These are phyloP conservation scores for Leptopilina boulardi DNA, from an alignment of 1,140 invertebrate species.

Conservation along the genomic window DNA sequence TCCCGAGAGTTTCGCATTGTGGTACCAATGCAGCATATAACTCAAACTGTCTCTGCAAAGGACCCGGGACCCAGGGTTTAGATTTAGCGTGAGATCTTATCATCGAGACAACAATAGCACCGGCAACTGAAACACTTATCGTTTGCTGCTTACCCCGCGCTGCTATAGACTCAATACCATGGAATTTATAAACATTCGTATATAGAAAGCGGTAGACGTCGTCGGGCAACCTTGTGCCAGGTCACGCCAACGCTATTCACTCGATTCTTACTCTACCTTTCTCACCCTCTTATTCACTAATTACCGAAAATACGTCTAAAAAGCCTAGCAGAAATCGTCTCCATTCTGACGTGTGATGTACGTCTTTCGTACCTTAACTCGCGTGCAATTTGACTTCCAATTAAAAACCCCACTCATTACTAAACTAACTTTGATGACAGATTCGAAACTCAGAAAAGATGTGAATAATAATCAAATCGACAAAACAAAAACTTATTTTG, in stretches of 20 bases:
- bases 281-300: too few species aligned
- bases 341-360: neutral
- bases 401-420: too few species aligned
- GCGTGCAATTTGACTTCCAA: neutral
- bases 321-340: neutral
- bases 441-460: too few species aligned
- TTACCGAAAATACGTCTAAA: conserved; percentile 8
- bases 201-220: neutral
- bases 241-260: neutral
- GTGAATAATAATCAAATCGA: too few species aligned
- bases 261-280: too few species aligned
- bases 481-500: too few species aligned
- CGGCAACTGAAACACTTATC: conserved; percentile 62
- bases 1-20: conserved; percentile 52
- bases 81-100: conserved; percentile 66
- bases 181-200: conserved; percentile 21
- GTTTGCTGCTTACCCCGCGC: conserved; percentile 35
- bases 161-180: neutral
- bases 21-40: conserved; percentile 57
- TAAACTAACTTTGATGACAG: too few species aligned
- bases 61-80: conserved; percentile 51
- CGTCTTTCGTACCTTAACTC: neutral
- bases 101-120: conserved; percentile 63
- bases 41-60: conserved; percentile 56
- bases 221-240: neutral